phyloP scores from a whole-genome alignment of 2,888 invertebrate species.

The Tipula lateralis region DNA sequence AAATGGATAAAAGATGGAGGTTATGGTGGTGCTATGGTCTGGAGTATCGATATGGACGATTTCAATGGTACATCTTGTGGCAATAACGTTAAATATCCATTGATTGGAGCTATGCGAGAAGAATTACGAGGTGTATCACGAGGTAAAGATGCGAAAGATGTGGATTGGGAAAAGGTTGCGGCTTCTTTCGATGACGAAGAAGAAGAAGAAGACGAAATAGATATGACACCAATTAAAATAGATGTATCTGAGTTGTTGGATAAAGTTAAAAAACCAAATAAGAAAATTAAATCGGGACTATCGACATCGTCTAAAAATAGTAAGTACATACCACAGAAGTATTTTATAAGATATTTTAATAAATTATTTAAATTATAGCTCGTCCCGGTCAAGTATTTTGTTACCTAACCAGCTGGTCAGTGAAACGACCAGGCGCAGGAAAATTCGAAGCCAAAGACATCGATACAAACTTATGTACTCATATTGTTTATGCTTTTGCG shows the following conservation, averaged over 20 bases:
- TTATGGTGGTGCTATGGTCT: slow-evolving; percentile 91
- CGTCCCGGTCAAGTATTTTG: slow-evolving; percentile 86
- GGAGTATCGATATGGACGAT: slow-evolving; percentile 94
- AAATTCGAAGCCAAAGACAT: slow-evolving; percentile 87
- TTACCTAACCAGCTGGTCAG: slow-evolving; percentile 95
- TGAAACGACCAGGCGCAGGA: slow-evolving; percentile 82
- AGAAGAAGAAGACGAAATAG: slow-evolving; percentile 43
- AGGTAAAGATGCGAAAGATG: slow-evolving; percentile 75
- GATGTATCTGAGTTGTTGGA: slow-evolving; percentile 67
- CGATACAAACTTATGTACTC: slow-evolving; percentile 85
- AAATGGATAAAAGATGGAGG: slow-evolving; percentile 83
- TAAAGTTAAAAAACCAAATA: slow-evolving; percentile 63
- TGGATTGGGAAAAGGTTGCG: slow-evolving; percentile 79
- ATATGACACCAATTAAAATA: slow-evolving; percentile 74
- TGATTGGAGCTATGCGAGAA: slow-evolving; percentile 87
- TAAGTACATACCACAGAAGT: slow-evolving; percentile 50
- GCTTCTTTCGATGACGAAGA: slow-evolving; percentile 54
- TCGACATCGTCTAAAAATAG: slow-evolving; percentile 57
- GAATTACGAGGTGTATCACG: slow-evolving; percentile 80
- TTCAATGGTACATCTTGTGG: slow-evolving; percentile 80
- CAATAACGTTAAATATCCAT: slow-evolving; percentile 79
- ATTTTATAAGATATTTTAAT: neutral
- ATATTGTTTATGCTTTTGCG: slow-evolving; percentile 92
- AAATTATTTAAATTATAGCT: slow-evolving; percentile 51
- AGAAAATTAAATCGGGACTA: slow-evolving; percentile 54